phyloP scores from a whole-genome alignment of 2,113 vertebrate genomes.

The Otocyon megalotis region DNA sequence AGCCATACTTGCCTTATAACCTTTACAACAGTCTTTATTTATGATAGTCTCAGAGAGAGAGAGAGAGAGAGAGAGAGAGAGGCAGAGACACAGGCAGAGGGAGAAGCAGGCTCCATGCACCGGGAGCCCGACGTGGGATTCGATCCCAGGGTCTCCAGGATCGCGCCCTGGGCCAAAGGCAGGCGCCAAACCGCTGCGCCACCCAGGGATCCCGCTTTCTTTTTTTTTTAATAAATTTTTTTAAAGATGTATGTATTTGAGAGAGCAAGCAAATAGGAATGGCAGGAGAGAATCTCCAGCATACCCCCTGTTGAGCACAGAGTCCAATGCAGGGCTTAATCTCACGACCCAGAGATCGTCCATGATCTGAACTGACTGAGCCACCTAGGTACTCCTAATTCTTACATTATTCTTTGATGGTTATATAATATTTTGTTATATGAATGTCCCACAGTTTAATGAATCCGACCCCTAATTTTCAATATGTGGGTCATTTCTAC shows the following conservation, averaged over 20 bases:
- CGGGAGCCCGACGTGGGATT: too few relatives aligned
- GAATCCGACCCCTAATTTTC: neutral
- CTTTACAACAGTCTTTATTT: neutral
- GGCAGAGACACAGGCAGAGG: too few relatives aligned
- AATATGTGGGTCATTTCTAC: neutral
- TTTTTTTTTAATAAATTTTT: neutral
- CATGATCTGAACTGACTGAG: neutral
- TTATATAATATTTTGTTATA: neutral
- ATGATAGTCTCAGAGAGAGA: too few relatives aligned
- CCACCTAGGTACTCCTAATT: neutral
- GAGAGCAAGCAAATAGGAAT: neutral
- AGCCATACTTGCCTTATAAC: neutral
- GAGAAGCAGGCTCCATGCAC: too few relatives aligned
- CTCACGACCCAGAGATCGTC: neutral
- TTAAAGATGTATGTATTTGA: neutral
- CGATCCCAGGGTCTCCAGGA: too few relatives aligned
- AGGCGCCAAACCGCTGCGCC: too few relatives aligned
- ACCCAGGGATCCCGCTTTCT: too few relatives aligned
- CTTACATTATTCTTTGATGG: neutral
- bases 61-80: too few relatives aligned
- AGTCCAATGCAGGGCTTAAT: neutral
- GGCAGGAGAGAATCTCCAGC: neutral
- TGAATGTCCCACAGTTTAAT: neutral
- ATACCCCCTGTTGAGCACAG: neutral
- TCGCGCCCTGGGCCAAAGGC: too few relatives aligned